Evolutionary conservation across 2,888 invertebrate genomes (phyloP), one percentile per base, ranked within the genome.

Genomic region (Venustoraphidia nigricollis): DNA sequence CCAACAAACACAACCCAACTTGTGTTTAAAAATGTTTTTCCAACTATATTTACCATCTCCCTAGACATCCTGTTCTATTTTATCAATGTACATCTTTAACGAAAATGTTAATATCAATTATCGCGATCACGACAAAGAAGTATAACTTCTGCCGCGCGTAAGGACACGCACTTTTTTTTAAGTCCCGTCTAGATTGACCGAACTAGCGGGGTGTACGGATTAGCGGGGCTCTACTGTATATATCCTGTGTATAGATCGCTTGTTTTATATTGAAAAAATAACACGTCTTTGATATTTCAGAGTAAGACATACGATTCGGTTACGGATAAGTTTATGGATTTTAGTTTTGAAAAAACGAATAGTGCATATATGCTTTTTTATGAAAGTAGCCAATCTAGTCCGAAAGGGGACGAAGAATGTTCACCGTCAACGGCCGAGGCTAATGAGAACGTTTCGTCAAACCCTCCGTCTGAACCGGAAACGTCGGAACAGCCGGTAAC

Each of bases 341-440:
- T 95, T 62, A 93, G 93, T 58, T 94, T 94, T 64, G 95, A 95
- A 68, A 95, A 95, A 73, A 94, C 94, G 3, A 94, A 95, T 67
- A 93, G 92, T 61, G 95, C 95, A 1, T 95, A 95, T 66, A 95
- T 95, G 95, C 65, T 95, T 57, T 95, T 95, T 66, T 95, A 95
- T 68, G 93, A 95, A 65, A 77, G 90, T 58, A 83, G 83, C 53
- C 74, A 75, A 14, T 64, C 56, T 3, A 59, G 58, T 58, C 50
- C 48, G 51, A 55, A 52, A 45, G 48, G 43, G 17, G 49, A 60
- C 49, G 58, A 59, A 50, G 59, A 57, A 41, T 56, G 56, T 41
- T 35, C 54, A 36, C 52, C 60, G 10, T 58, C 50, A 42, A 52
- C 39, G 34, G 49, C 51, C 10, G 39, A 48, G 9, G 51, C 48